Evolutionary conservation across 2,888 invertebrate genomes (phyloP), one percentile per base, ranked within the genome.

Genomic region (Hydriomena furcata): DNA sequence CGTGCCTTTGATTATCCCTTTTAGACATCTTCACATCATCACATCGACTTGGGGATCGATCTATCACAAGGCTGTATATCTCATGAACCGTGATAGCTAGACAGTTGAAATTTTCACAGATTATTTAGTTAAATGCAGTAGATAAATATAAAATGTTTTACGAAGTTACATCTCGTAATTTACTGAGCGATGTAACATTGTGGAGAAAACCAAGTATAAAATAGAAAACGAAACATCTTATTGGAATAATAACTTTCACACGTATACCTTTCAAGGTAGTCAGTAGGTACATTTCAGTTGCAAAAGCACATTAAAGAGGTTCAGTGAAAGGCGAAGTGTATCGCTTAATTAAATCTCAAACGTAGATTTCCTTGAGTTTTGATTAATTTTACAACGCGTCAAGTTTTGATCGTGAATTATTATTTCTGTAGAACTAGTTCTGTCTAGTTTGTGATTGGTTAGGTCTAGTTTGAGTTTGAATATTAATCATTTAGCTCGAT

Each of bases 361-460:
- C 24, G 49, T 54, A 55, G 55, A 54, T 61, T 61, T 61, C 61
- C 61, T 61, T 57, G 56, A 61, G 51, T 38, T 45, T 41, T 32
- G 56, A 57, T 59, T 55, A 50, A 55, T 52, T 59, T 56, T 52
- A 36, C 40, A 47, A 53, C 27, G 30, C 30, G 37, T 34, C 51
- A 34, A 40, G 52, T 56, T 54, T 41, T 51, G 41, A 55, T 55
- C 48, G 40, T 36, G 49, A 47, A 51, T 47, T 58, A 56, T 52
- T 55, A 47, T 52, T 52, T 49, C 40, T 53, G 27, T 23, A 17
- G 25, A 50, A 44, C 47, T 46, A 45, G 37, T 46, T 41, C 7
- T 20, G 20, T 10, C 24, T 41, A 31, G 47, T 44, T 36, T 27
- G 10, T 13, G 35, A 40, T 24, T 25, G 20, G 41, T 17, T 24